These are phyloP conservation scores for Elanoides forficatus DNA, from an alignment of 2,113 vertebrate genomes.

Conservation along the genomic window DNA sequence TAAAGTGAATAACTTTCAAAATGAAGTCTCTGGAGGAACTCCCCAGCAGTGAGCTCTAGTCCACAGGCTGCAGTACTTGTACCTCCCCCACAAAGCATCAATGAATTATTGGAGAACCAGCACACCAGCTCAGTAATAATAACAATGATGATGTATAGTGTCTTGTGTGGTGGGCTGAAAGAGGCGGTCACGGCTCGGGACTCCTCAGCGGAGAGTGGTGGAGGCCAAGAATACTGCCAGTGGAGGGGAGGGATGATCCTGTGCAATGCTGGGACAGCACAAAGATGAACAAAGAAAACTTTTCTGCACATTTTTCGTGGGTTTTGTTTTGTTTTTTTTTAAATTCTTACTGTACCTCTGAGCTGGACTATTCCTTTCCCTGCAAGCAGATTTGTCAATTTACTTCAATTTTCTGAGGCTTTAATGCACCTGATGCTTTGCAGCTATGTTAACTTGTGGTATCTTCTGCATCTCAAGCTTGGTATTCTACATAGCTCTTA, in stretches of 20 bases:
- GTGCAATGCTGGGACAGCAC: neutral
- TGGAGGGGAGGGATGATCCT: neutral
- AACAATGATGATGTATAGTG: neutral
- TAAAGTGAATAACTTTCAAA: neutral
- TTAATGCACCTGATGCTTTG: neutral
- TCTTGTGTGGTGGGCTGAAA: neutral
- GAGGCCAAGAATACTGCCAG: neutral
- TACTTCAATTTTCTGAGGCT: neutral
- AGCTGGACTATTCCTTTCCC: neutral
- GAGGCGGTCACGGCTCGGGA: neutral
- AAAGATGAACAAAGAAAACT: neutral
- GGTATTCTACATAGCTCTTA: neutral
- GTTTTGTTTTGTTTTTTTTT: rapidly evolving
- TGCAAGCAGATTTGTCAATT: neutral
- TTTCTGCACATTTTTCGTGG: neutral
- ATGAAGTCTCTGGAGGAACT: neutral
- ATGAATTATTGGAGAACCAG: neutral
- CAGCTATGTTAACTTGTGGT: neutral
- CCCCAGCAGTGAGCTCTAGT: neutral
- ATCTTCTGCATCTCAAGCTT: neutral
- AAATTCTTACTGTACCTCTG: neutral
- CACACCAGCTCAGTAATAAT: neutral
- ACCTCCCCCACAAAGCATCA: neutral
- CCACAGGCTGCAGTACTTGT: neutral
- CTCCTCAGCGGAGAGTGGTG: neutral